These are phyloP conservation scores for Hirtodrosophila confusa DNA, from an alignment of 2,888 invertebrate genomes.

Conservation along the genomic window DNA sequence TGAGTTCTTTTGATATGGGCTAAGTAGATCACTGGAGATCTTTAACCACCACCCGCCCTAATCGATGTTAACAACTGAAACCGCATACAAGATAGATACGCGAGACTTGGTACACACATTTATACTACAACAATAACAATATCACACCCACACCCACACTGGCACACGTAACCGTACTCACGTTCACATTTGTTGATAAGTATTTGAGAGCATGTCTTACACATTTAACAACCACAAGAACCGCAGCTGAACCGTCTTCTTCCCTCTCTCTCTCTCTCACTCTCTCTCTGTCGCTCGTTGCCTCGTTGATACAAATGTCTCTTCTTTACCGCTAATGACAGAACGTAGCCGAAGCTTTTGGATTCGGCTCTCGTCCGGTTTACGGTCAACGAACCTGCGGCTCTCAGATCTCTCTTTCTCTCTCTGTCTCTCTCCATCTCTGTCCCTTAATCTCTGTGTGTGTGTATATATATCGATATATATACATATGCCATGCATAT, in stretches of 20 bases:
- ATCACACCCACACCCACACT: constrained; percentile 2
- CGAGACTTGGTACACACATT: background rate
- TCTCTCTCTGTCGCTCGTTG: constrained; percentile 13
- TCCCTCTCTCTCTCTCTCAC: constrained; percentile 18
- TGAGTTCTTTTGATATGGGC: too few species aligned
- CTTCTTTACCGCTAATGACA: constrained; percentile 66
- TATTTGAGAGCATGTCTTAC: constrained; percentile 28
- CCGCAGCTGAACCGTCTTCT: constrained; percentile 25
- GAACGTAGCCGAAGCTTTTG: constrained; percentile 63
- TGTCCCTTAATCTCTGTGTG: constrained; percentile 3
- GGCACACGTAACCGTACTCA: background rate
- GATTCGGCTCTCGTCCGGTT: constrained; percentile 73
- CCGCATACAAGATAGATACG: constrained; percentile 6
- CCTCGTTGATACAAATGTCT: constrained; percentile 62
- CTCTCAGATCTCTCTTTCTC: constrained; percentile 43
- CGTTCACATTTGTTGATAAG: constrained; percentile 25
- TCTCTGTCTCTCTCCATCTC: too few species aligned
- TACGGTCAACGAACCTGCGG: constrained; percentile 74
- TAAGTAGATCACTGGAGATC: background rate
- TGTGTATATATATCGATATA: constrained; percentile 10
- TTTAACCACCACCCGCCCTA: constrained; percentile 7
- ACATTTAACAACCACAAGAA: constrained; percentile 31
- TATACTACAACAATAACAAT: constrained; percentile 7
- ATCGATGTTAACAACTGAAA: constrained; percentile 21
- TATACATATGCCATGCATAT: constrained; percentile 52